These are phyloP conservation scores for Papilio xuthus DNA, from an alignment of 1,140 invertebrate genomes.

Conservation along the genomic window DNA sequence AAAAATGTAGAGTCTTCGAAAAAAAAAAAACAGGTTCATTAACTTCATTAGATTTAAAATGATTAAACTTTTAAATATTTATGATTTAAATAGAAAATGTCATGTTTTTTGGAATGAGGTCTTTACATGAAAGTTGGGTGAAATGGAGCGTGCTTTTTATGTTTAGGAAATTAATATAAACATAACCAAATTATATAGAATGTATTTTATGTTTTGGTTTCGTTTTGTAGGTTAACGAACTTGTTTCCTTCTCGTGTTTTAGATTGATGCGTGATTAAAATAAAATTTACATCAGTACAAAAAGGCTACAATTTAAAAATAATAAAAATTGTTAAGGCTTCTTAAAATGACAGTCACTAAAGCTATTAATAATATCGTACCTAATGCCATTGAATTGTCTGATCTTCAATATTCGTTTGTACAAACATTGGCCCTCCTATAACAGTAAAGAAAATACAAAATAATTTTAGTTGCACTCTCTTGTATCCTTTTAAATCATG, in stretches of 20 bases:
- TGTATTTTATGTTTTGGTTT: not conserved
- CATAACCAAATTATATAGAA: not conserved
- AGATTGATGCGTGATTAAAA: not conserved
- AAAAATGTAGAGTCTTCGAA: no score
- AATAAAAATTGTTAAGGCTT: no score
- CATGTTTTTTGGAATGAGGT: not conserved
- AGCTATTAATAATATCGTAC: no score
- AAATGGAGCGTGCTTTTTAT: not conserved
- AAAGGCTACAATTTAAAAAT: not conserved
- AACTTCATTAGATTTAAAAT: not conserved
- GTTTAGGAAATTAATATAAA: not conserved
- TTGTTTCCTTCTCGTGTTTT: not conserved
- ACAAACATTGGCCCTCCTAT: no score
- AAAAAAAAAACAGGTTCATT: not conserved
- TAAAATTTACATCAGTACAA: not conserved
- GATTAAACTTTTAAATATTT: not conserved
- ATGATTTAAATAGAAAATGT: not conserved
- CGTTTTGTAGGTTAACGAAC: not conserved
- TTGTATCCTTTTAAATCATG: no score
- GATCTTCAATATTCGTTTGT: no score
- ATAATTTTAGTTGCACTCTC: no score
- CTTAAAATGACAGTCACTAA: no score
- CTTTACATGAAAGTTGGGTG: constrained; percentile 2
- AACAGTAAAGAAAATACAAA: no score
- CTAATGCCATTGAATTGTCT: no score